Base-by-base conservation (phyloP, 2,113 vertebrate genomes). In the Neopipo cinnamomea region DNA sequence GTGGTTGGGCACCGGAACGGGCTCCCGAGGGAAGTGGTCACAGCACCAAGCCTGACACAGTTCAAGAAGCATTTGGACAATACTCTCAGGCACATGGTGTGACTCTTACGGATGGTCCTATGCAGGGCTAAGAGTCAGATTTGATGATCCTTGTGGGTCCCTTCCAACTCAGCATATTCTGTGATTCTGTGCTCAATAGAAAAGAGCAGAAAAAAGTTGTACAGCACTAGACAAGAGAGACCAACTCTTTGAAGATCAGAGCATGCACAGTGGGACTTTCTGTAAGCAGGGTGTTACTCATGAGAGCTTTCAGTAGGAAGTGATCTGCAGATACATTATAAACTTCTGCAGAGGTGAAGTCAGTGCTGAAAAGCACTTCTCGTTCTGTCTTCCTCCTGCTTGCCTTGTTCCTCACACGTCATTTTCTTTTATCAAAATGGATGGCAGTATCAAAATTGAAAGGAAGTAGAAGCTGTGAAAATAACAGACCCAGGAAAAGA, bases 391-490 rank as follows among this genome's bases (percentile, higher is more conserved):
- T 91, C 82, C 96, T 95, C 94, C 86, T 92, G 92, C 75, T 82
- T 94, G 84, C 71, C 93, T 96, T 95, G 86, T 80, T 97, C 90
- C 75, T 95, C 93, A 93, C 87, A 90, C 66, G 95, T 96, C 92
- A 96, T 96, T 96, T 97, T 97, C 95, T 95, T 96, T 96, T 96
- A 97, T 95, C 94, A 94, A 89, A 97, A 89, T 92, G 92, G 95
- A 95, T 93, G 58, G 91, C 66, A 21, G 91, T 79, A 96, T 91
- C 96, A 86, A 97, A 96, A 94, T 84, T 94, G 92, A 94, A 96
- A 97, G 92, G 95, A 97, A 96, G 82, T 63, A 91, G 85, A 95
- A 96, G 94, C 89, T 96, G 88, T 96, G 96, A 97, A 97, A 96
- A 97, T 95, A 97, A 96, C 91, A 97, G 95, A 90, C 87, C 74